phyloP scores from a whole-genome alignment of 2,888 invertebrate genomes.

The Andrena hattorfiana region DNA sequence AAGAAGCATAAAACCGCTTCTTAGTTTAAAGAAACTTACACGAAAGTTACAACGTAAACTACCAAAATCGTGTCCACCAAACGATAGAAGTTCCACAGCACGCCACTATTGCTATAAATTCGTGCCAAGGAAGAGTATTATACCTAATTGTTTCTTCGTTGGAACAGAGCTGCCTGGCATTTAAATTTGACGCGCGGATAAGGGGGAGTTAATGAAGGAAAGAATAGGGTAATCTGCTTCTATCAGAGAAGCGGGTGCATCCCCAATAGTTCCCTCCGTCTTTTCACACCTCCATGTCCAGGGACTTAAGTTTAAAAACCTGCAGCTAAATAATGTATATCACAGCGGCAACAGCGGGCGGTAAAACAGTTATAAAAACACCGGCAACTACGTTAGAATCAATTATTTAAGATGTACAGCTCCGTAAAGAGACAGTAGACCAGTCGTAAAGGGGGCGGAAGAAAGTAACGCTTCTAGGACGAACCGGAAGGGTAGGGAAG shows the following conservation, averaged over 20 bases:
- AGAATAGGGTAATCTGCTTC: neutral
- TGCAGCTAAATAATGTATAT: constrained; percentile 80
- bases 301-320: constrained; percentile 79
- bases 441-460: constrained; percentile 82
- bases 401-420: constrained; percentile 82
- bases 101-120: no score
- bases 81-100: neutral
- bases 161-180: neutral
- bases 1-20: neutral
- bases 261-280: constrained; percentile 50
- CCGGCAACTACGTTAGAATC: constrained; percentile 84
- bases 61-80: neutral
- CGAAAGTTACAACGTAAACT: constrained; percentile 5
- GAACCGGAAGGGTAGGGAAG: constrained; percentile 51
- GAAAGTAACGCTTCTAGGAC: constrained; percentile 71
- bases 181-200: neutral
- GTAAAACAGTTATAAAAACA: constrained; percentile 85
- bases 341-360: constrained; percentile 78
- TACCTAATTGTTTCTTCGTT: constrained; percentile 4
- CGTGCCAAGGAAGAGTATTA: no score
- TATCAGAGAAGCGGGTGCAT: constrained; percentile 32
- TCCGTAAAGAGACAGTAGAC: constrained; percentile 81
- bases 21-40: neutral
- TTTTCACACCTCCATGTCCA: constrained; percentile 68
- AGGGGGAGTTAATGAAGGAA: constrained; percentile 9